These are phyloP conservation scores for Nothocercus nigrocapillus DNA, from an alignment of 2,113 vertebrate species.

Conservation along the genomic window DNA sequence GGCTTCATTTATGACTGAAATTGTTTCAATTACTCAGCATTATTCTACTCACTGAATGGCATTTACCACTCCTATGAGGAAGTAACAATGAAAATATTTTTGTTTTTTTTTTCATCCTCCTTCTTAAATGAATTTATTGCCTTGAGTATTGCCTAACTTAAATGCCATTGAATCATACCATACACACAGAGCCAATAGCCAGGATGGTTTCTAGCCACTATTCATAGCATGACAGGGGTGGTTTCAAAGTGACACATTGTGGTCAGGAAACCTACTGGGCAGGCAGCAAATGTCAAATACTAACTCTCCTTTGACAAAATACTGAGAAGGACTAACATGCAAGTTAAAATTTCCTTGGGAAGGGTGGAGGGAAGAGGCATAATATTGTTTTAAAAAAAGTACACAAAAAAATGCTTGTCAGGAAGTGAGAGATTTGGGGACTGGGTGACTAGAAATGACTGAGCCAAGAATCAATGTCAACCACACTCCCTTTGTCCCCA, in stretches of 20 bases:
- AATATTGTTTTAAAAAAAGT: not conserved
- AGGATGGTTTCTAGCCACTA: not conserved
- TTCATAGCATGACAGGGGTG: not conserved
- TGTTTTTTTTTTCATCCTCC: not conserved
- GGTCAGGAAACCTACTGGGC: not conserved
- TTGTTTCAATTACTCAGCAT: fast-evolving
- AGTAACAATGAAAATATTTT: not conserved
- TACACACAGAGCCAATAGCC: not conserved
- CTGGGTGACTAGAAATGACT: not conserved
- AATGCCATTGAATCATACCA: not conserved
- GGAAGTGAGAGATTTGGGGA: not conserved
- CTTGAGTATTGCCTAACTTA: not conserved
- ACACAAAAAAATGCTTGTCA: not conserved
- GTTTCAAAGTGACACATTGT: not conserved
- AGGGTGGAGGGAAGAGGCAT: not conserved
- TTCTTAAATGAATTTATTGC: not conserved
- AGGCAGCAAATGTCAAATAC: not conserved
- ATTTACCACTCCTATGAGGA: not conserved
- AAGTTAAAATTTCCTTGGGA: not conserved
- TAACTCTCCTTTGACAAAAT: not conserved
- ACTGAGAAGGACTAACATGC: not conserved
- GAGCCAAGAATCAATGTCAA: not conserved
- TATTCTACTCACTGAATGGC: not conserved
- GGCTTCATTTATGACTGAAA: not conserved
- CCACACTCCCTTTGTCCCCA: not conserved